phyloP scores from a whole-genome alignment of 2,113 vertebrate genomes.

The Mus pahari region DNA sequence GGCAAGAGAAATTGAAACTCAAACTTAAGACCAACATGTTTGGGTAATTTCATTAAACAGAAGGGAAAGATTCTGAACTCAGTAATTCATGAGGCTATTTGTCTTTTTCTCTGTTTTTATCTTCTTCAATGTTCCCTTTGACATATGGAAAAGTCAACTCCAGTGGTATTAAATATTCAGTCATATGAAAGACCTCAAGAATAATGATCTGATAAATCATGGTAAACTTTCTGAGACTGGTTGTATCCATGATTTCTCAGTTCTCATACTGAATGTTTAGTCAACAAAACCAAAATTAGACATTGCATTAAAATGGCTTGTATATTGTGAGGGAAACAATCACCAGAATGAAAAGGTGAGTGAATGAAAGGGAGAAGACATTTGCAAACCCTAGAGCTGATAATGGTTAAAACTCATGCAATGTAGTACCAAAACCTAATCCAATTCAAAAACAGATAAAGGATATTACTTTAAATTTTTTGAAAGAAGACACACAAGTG shows the following conservation, averaged over 20 bases:
- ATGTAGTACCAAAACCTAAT: background rate
- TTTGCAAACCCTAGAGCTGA: background rate
- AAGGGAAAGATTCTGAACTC: background rate
- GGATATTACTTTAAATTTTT: background rate
- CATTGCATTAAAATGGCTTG: background rate
- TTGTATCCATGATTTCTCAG: background rate
- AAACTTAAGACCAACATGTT: background rate
- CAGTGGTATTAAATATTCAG: background rate
- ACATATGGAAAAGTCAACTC: background rate
- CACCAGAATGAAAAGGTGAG: background rate
- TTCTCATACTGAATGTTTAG: background rate
- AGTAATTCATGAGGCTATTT: background rate
- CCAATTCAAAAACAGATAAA: background rate
- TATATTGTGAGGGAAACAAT: background rate
- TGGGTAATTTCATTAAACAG: background rate
- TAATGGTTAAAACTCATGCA: background rate
- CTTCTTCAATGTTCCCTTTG: background rate
- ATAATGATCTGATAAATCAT: background rate
- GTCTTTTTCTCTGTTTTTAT: background rate
- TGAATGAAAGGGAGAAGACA: too few species aligned
- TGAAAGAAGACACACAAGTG: background rate
- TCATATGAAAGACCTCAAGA: background rate
- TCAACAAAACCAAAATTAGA: background rate
- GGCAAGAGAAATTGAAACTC: background rate
- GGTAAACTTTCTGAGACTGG: background rate